Conservation (phyloP, 2,113 vertebrate species). For the Atrichornis clamosus region DNA sequence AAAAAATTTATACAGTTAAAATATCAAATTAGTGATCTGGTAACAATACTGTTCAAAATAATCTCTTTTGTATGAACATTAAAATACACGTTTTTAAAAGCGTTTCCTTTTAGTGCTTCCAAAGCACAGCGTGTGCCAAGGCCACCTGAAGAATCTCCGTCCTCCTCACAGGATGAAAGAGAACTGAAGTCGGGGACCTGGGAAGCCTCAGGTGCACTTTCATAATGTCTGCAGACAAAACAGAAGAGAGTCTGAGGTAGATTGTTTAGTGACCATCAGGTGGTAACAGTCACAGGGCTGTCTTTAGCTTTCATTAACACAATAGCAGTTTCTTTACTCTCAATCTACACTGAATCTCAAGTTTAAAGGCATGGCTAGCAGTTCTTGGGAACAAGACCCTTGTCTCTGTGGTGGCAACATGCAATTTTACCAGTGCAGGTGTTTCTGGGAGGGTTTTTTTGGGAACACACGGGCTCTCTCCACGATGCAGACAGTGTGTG, state of each 20-base stretch:
- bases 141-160: constrained; percentile 77
- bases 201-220: constrained; percentile 77
- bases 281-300: constrained; percentile 71
- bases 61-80: constrained; percentile 92
- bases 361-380: constrained; percentile 75
- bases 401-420: constrained; percentile 66
- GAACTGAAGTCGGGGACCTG: constrained; percentile 73
- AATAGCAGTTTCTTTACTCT: constrained; percentile 77
- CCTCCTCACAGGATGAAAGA: constrained; percentile 75
- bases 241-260: constrained; percentile 85
- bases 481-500: constrained; percentile 52
- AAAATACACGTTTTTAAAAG: constrained; percentile 83
- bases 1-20: constrained; percentile 89
- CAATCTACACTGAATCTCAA: constrained; percentile 73
- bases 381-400: constrained; percentile 65
- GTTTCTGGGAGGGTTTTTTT: constrained; percentile 57
- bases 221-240: constrained; percentile 80
- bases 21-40: constrained; percentile 89
- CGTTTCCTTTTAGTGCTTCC: constrained; percentile 79
- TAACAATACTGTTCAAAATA: constrained; percentile 96
- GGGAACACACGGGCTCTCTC: constrained; percentile 56
- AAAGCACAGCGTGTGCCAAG: constrained; percentile 82
- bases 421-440: constrained; percentile 62
- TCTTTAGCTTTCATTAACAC: constrained; percentile 70
- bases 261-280: constrained; percentile 74